A percentile compares a stretch with the other conserved stretches of the same genome.
phyloP scores from a whole-genome alignment of 2,888 invertebrate species.

The Clunio marinus region DNA sequence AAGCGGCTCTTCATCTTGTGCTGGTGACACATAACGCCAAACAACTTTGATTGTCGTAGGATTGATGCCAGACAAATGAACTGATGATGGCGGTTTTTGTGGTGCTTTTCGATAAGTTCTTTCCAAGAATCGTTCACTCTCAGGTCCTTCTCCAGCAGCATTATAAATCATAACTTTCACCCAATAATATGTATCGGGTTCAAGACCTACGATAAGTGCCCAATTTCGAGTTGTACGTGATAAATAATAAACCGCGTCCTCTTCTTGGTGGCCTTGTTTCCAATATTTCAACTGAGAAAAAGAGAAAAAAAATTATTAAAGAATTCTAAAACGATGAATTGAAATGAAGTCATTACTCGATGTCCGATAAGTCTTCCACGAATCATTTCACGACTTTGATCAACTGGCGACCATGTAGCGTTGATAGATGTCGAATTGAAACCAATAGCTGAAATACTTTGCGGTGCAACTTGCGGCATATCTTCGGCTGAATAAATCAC shows the following conservation, averaged over 20 bases:
- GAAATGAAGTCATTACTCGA: conserved; percentile 62
- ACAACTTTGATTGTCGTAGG: conserved; percentile 82
- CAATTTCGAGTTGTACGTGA: conserved; percentile 78
- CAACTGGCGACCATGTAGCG: conserved; percentile 85
- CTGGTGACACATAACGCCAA: conserved; percentile 91
- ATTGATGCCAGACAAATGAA: conserved; percentile 76
- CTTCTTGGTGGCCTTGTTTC: conserved; percentile 69
- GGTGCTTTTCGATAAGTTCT: conserved; percentile 88
- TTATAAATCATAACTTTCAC: conserved; percentile 96
- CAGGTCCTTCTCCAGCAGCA: conserved; percentile 92
- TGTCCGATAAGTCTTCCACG: conserved; percentile 89
- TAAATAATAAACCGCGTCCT: conserved; percentile 76
- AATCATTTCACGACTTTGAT: conserved; percentile 75
- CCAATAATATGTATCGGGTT: conserved; percentile 87
- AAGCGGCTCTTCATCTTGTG: conserved; percentile 86
- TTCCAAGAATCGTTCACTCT: conserved; percentile 84
- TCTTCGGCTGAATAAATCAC: conserved; percentile 83
- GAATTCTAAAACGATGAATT: neutral
- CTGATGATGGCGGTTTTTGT: conserved; percentile 90
- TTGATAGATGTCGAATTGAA: conserved; percentile 91
- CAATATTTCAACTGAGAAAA: conserved; percentile 76
- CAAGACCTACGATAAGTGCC: conserved; percentile 88
- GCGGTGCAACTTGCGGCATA: conserved; percentile 88
- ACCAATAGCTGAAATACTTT: conserved; percentile 69
- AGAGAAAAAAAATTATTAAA: no score